Conservation (phyloP, 1,140 invertebrate genomes). For the Bombus pyrosoma region DNA sequence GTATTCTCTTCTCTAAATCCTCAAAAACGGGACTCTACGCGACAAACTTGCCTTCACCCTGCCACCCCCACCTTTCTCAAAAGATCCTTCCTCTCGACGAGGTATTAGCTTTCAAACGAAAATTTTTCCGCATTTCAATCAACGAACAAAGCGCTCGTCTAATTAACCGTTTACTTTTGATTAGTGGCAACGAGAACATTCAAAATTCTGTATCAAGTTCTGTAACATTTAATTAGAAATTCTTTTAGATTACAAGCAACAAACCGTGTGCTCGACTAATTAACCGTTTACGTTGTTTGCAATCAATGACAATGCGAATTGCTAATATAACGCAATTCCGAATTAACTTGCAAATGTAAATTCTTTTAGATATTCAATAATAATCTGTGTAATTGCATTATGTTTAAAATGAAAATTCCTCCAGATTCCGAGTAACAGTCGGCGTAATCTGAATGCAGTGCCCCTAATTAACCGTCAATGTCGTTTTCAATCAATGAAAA, state of each 20-base stretch:
- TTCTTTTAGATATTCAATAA: no score
- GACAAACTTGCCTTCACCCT: not conserved
- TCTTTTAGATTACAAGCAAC: not conserved
- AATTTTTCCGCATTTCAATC: not conserved
- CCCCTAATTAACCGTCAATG: not conserved
- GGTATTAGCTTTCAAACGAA: constrained; percentile 1
- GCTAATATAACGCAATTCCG: no score
- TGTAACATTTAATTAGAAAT: not conserved
- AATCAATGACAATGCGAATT: not conserved
- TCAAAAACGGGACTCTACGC: constrained; percentile 1
- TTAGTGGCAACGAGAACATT: no score
- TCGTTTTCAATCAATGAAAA: not conserved
- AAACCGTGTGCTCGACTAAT: not conserved
- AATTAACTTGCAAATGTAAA: no score
- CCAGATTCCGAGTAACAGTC: not conserved
- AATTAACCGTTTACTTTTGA: not conserved
- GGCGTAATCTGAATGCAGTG: not conserved
- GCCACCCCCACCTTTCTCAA: not conserved
- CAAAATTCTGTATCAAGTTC: no score
- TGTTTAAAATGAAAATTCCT: not conserved
- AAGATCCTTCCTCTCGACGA: not conserved
- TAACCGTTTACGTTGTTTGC: not conserved
- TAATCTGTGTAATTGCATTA: no score
- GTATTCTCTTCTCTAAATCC: not conserved
- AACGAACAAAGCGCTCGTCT: not conserved